Percentiles rank a stretch among this genome's conserved stretches.
These are phyloP conservation scores for Hyperopisus bebe DNA, from an alignment of 2,113 vertebrate genomes.

Conservation along the genomic window DNA sequence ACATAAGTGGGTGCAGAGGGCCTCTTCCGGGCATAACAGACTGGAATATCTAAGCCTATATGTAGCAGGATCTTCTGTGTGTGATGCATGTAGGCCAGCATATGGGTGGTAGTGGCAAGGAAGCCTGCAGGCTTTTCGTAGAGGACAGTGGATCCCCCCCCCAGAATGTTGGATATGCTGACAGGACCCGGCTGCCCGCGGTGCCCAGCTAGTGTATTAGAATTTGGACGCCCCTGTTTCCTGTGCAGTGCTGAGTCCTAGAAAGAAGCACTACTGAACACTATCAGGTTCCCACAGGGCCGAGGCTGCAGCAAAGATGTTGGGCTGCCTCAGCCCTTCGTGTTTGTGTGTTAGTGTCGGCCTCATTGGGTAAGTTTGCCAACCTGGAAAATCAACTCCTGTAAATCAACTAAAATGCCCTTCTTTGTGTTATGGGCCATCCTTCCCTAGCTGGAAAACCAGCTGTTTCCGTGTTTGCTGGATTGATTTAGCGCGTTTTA, in stretches of 20 bases:
- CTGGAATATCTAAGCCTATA: neutral
- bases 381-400: neutral
- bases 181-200: neutral
- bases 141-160: neutral
- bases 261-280: neutral
- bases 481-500: neutral
- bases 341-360: neutral
- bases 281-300: neutral
- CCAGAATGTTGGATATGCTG: neutral
- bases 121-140: neutral
- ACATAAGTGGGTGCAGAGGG: neutral
- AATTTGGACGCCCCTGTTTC: neutral
- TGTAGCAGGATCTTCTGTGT: neutral
- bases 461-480: neutral
- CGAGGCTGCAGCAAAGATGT: neutral
- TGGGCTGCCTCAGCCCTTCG: neutral
- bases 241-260: neutral
- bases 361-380: neutral
- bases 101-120: neutral
- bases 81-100: neutral
- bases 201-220: neutral
- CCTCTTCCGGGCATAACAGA: neutral
- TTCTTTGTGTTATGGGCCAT: neutral
- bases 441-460: neutral
- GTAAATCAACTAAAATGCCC: neutral